Percentiles rank a stretch among this genome's conserved stretches.
These are phyloP conservation scores for Halcyon smyrnensis DNA, from an alignment of 2,797 vertebrate species.

Conservation along the genomic window DNA sequence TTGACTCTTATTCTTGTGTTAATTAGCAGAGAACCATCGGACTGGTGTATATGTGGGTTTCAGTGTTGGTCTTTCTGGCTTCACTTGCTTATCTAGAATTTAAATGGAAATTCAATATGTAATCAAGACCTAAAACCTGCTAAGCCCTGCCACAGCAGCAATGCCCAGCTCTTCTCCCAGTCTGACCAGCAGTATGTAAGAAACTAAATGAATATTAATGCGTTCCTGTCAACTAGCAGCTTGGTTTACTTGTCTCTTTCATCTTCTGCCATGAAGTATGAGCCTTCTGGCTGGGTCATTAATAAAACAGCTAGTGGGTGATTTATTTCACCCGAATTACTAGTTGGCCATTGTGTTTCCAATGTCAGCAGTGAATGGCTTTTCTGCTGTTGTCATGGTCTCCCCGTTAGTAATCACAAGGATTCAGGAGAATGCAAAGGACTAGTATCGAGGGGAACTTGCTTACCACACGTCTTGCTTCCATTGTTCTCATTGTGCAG, in stretches of 20 bases:
- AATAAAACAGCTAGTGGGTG: conserved; percentile 47
- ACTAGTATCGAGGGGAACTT: not conserved
- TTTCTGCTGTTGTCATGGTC: conserved; percentile 69
- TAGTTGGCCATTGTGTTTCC: conserved; percentile 46
- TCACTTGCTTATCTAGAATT: not conserved
- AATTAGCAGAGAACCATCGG: not conserved
- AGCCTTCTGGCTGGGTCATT: conserved; percentile 42
- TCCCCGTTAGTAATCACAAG: conserved; percentile 35
- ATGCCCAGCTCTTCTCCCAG: not conserved
- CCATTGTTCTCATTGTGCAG: not conserved
- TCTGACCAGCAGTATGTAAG: not conserved
- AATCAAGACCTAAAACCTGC: not conserved
- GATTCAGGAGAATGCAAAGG: conserved; percentile 36
- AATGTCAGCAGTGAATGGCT: conserved; percentile 50
- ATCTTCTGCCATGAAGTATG: conserved; percentile 42
- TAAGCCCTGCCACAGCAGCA: not conserved
- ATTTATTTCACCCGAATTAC: conserved; percentile 57
- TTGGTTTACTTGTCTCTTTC: conserved; percentile 46
- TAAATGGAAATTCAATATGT: not conserved
- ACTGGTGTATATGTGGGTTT: not conserved
- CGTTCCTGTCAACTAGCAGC: conserved; percentile 11
- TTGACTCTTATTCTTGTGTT: not conserved
- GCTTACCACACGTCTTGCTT: not conserved
- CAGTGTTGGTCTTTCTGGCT: not conserved
- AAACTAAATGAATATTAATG: conserved; percentile 60